Conservation (phyloP, 1,140 invertebrate genomes). For the Papilio aristodemus region DNA sequence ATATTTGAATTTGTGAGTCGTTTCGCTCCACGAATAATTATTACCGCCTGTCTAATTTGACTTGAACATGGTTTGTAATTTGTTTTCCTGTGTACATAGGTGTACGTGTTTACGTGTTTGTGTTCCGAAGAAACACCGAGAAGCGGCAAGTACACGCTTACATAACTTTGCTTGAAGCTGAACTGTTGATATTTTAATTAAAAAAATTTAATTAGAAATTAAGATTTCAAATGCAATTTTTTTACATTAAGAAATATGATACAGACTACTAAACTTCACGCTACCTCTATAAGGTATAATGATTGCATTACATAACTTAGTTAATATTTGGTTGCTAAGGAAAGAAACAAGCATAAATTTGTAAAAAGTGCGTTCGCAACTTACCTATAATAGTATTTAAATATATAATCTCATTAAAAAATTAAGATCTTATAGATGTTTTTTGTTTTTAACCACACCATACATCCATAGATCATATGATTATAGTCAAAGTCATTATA, state of each 20-base stretch:
- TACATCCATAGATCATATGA: not conserved
- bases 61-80: conserved; percentile 18
- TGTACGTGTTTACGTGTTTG: conserved; percentile 22
- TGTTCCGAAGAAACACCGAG: conserved; percentile 14
- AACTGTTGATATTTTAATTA: not conserved
- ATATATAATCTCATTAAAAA: too few relatives aligned
- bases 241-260: too few relatives aligned
- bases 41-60: conserved; percentile 27
- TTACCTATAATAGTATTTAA: too few relatives aligned
- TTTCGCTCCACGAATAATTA: conserved; percentile 22
- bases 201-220: not conserved
- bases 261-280: too few relatives aligned
- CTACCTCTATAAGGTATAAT: too few relatives aligned
- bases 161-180: conserved; percentile 4
- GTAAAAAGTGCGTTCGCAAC: too few relatives aligned
- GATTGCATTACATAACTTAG: too few relatives aligned
- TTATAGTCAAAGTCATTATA: conserved; percentile 1
- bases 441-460: too few relatives aligned
- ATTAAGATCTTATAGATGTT: too few relatives aligned
- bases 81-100: conserved; percentile 17
- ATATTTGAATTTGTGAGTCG: conserved; percentile 31
- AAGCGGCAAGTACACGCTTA: conserved; percentile 19
- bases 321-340: too few relatives aligned
- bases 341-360: too few relatives aligned
- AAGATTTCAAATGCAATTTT: too few relatives aligned